Conservation (phyloP, 2,888 invertebrate genomes). For the Dynastes hyllus region DNA sequence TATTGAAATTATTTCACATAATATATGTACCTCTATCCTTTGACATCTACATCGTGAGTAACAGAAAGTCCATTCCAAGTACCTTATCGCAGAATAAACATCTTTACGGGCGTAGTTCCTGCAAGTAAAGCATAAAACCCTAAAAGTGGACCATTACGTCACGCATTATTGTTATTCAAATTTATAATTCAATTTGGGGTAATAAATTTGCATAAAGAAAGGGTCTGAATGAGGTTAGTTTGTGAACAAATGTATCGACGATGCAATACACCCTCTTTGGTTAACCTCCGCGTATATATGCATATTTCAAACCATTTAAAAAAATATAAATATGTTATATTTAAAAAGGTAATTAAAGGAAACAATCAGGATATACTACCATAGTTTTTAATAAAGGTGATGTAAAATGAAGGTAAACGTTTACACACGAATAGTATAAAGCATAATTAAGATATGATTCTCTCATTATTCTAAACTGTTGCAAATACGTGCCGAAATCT, state of each 20-base stretch:
- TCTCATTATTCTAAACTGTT: too few relatives aligned
- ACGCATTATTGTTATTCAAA: conserved; percentile 72
- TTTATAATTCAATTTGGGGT: conserved; percentile 72
- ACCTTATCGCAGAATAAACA: conserved; percentile 43
- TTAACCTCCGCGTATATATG: conserved; percentile 35
- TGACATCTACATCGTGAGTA: conserved; percentile 10
- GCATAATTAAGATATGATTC: too few relatives aligned
- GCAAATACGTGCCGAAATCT: too few relatives aligned
- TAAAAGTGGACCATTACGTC: conserved; percentile 68
- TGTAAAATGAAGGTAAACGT: too few relatives aligned
- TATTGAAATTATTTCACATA: not conserved
- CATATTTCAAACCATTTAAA: conserved; percentile 40
- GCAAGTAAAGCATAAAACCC: conserved; percentile 69
- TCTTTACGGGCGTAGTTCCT: conserved; percentile 52
- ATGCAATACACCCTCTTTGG: conserved; percentile 59
- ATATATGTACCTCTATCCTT: not conserved
- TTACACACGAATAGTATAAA: too few relatives aligned
- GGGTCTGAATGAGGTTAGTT: conserved; percentile 62
- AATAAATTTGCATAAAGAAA: conserved; percentile 71
- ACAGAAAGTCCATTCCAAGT: conserved; percentile 29
- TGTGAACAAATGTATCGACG: conserved; percentile 65
- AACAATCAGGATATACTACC: too few relatives aligned
- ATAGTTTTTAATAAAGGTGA: too few relatives aligned
- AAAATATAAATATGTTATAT: conserved; percentile 20
- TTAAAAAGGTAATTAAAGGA: not conserved